These are phyloP conservation scores for Papilio gigon DNA, from an alignment of 2,888 invertebrate genomes.

Conservation along the genomic window DNA sequence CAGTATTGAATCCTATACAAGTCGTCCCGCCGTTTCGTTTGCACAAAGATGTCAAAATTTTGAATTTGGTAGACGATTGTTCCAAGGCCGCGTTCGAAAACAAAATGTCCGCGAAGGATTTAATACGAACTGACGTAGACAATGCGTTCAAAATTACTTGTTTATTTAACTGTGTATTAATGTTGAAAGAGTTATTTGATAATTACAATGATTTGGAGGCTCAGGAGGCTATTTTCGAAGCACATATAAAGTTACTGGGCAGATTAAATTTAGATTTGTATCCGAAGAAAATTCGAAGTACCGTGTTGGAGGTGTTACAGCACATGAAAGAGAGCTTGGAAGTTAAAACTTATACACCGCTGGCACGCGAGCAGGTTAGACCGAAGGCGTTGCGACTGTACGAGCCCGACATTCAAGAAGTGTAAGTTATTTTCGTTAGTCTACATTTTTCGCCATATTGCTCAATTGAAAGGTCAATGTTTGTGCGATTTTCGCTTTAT, in stretches of 20 bases:
- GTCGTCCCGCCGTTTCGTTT: slow-evolving; percentile 86
- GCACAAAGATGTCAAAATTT: slow-evolving; percentile 77
- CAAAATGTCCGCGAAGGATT: slow-evolving; percentile 82
- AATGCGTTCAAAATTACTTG: slow-evolving; percentile 85
- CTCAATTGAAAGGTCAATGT: too few relatives aligned
- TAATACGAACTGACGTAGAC: slow-evolving; percentile 77
- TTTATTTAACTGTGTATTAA: slow-evolving; percentile 78
- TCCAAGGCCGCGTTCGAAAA: slow-evolving; percentile 61
- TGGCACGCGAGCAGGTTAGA: slow-evolving; percentile 85
- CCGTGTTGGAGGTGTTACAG: slow-evolving; percentile 68
- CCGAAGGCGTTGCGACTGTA: slow-evolving; percentile 92
- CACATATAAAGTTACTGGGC: slow-evolving; percentile 80
- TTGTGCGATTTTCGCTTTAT: too few relatives aligned
- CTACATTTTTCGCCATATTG: slow-evolving; percentile 6
- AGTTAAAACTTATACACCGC: slow-evolving; percentile 81
- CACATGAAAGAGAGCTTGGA: slow-evolving; percentile 78
- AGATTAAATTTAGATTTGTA: slow-evolving; percentile 83
- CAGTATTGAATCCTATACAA: slow-evolving; percentile 82
- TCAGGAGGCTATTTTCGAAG: slow-evolving; percentile 77
- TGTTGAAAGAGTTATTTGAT: slow-evolving; percentile 83
- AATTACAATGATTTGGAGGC: slow-evolving; percentile 74
- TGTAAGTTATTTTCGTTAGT: slow-evolving; percentile 83
- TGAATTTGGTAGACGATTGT: slow-evolving; percentile 82
- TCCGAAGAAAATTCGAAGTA: slow-evolving; percentile 80
- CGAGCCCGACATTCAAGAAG: slow-evolving; percentile 92